Evolutionary conservation across 2,888 invertebrate species (phyloP).

Genomic region (Mellilla xanthometata): DNA sequence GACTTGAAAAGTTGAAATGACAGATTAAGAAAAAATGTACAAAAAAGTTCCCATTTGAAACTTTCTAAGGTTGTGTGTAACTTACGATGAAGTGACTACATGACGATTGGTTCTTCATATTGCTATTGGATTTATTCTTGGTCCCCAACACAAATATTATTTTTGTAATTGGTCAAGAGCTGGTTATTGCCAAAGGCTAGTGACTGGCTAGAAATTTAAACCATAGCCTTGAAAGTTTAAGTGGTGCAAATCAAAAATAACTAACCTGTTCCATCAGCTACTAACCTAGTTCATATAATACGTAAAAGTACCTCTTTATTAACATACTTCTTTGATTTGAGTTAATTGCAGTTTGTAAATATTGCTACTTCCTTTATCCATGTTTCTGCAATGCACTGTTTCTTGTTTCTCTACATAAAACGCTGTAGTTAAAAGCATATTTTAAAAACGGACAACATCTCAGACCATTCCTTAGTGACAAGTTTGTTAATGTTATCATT

Average conservation of each 20-base stretch:
- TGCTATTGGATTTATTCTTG: no score
- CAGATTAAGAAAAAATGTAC: conserved; percentile 30
- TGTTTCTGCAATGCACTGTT: conserved; percentile 25
- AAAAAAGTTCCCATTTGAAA: conserved; percentile 28
- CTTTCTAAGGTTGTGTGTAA: no score
- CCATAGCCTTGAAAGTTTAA: no score
- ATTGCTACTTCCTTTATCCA: conserved; percentile 17
- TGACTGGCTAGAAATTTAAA: no score
- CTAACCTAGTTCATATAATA: conserved; percentile 7
- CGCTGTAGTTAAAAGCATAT: conserved; percentile 20
- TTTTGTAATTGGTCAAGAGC: no score
- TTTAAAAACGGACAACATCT: conserved; percentile 33
- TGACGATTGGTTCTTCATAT: no score
- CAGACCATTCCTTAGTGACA: conserved; percentile 50
- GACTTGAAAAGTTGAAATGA: conserved; percentile 18
- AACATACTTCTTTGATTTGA: no score
- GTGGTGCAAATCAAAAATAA: no score
- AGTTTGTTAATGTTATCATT: conserved; percentile 40
- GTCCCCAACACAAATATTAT: no score
- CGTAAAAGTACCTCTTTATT: neutral
- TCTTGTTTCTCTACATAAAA: conserved; percentile 10
- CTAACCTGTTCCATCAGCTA: neutral
- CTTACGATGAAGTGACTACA: no score
- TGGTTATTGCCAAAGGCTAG: no score
- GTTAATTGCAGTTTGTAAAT: conserved; percentile 9